Evolutionary conservation across 2,797 vertebrate genomes (phyloP).

Genomic region (Furcifer pardalis): DNA sequence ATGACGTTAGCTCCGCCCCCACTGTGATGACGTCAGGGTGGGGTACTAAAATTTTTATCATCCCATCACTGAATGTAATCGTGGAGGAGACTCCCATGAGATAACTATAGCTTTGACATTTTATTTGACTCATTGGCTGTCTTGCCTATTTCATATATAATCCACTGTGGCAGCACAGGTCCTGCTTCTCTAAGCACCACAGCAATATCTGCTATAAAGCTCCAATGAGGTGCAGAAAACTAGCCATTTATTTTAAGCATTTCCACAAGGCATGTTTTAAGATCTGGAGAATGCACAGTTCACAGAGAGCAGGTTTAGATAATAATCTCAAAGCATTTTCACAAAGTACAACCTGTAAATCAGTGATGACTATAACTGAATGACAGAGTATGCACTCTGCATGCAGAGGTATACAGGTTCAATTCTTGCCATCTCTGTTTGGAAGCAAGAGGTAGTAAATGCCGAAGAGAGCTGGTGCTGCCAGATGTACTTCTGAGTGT

Average conservation of each 20-base stretch:
- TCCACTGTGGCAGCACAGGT: background rate
- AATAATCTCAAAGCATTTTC: background rate
- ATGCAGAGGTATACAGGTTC: background rate
- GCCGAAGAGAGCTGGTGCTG: background rate
- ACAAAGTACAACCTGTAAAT: background rate
- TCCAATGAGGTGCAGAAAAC: background rate
- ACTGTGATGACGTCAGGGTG: no score
- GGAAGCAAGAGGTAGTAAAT: background rate
- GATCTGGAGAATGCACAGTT: background rate
- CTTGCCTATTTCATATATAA: background rate
- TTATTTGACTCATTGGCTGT: conserved; percentile 22
- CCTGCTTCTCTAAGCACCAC: background rate
- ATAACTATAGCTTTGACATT: background rate
- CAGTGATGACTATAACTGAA: background rate
- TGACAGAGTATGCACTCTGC: background rate
- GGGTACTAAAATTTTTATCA: no score
- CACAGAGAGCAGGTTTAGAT: background rate
- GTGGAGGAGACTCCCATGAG: background rate
- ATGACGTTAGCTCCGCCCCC: no score
- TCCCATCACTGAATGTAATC: no score
- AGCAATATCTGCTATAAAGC: background rate
- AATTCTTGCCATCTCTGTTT: background rate
- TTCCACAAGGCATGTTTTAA: background rate
- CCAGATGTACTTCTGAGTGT: background rate
- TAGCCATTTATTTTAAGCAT: background rate